Base-by-base conservation (phyloP, 2,113 vertebrate genomes). In the Pachypanchax playfairii region DNA sequence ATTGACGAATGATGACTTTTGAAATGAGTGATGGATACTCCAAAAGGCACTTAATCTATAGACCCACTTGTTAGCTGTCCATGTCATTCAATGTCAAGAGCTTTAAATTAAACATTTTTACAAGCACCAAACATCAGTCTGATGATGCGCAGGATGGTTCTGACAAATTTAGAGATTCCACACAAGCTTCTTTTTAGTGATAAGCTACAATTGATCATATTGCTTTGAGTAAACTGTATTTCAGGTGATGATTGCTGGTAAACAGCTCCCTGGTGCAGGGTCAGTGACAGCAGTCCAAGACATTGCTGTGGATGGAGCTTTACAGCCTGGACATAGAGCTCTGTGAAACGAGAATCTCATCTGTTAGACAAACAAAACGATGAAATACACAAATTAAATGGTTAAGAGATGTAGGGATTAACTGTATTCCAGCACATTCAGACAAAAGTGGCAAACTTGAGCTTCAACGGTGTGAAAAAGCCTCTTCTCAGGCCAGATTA, bases 1-100 rank as follows among this genome's bases (percentile, higher is more conserved):
- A 84, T 84, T 73, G 80, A 80, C 83, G 81, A 79, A 79, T 73
- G 36, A 73, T 63, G 60, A 74, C 59, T 5, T 76, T 67, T 84
- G 56, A 77, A 82, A 85, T 85, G 74, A 84, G 41, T 79, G 81
- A 88, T 79, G 75, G 68, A 70, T 64, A 50, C 59, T 57, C 72
- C 55, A 50, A 76, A 82, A 50, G 41, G 58, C 57, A 54, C 49
- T 52, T 71, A 79, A 82, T 85, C 82, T 69, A 83, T 83, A 76
- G 39, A 39, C 56, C 50, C 65, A 82, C 65, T 82, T 80, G 75
- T 82, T 78, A 70, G 75, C 57, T 79, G 73, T 70, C 78, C 53
- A 14, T 42, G 41, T 49, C 63, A 63, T 48, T 82, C 65, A 77
- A 20, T 49, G 62, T 75, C 67, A 70, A 74, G 67, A 18, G 20